Evolutionary conservation across 1,140 invertebrate species (phyloP), one percentile per base, ranked within the genome.

Genomic region (Drosophila tristis): DNA sequence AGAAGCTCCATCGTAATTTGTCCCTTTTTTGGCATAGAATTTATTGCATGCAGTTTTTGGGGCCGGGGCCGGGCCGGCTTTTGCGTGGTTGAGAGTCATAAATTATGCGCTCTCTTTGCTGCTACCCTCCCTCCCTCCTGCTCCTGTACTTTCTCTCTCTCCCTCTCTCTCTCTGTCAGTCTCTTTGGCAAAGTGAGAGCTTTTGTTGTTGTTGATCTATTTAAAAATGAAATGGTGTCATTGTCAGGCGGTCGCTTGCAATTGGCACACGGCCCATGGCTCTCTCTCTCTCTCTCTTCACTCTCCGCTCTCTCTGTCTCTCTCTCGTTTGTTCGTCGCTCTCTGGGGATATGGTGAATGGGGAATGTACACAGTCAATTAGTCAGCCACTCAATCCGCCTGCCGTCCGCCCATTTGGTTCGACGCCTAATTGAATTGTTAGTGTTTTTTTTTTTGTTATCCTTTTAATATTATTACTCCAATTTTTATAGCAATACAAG

Each of bases 161-260:
- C 15, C 25, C 7, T 9, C 54, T 26, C 42, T 29, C 20, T 45
- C 58, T 50, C 39, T 47, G 55, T 16, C 35, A 43, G 0, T 26
- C 39, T 7, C 11, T 9, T n/a, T 2, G 23, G 23, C 23, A 43
- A 51, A 61, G 3, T 35, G 61, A n/a, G 62, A 31, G 25, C 13
- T 23, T 56, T 29, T 20, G 57, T 62, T 78, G 43, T 60, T 55
- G 63, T 62, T 74, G 78, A 76, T 80, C 80, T 78, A 86, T 67
- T 77, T 85, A 55, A 80, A 39, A 67, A 75, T 77, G 48, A 80
- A 80, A 81, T 75, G 74, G 74, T 87, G 82, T 86, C 82, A 81
- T 78, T 86, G 78, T 74, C 78, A 80, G 68, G 66, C 55, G 47
- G 49, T 65, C 50, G 47, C 49, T 50, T 57, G 59, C 48, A 68